Evolutionary conservation across 2,113 vertebrate genomes (phyloP).

Genomic region (Charina bottae): DNA sequence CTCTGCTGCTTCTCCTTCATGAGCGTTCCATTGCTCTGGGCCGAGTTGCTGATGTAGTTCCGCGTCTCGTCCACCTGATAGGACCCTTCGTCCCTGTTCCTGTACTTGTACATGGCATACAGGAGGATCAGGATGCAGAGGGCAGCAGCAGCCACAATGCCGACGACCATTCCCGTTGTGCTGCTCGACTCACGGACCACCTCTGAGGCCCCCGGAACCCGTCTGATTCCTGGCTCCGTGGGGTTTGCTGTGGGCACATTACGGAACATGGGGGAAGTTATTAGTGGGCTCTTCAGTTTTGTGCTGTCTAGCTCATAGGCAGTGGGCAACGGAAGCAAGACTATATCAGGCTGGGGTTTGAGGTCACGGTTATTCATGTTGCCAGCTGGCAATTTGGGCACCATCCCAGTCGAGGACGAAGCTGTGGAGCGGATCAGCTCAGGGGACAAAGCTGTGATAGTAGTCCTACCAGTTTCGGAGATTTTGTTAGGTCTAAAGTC

Average conservation of each 20-base stretch:
- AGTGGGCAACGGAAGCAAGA: constrained; percentile 98
- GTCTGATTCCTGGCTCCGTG: constrained; percentile 98
- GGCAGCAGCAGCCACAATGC: constrained; percentile 98
- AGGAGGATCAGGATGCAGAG: constrained; percentile 99
- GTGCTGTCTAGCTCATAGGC: constrained; percentile 99
- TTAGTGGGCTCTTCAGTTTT: constrained; percentile 97
- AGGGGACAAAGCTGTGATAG: constrained; percentile 92
- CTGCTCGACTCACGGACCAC: constrained; percentile 99
- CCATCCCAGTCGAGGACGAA: constrained; percentile 91
- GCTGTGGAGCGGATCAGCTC: constrained; percentile 97
- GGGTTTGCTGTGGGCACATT: constrained; percentile 99
- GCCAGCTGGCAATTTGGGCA: constrained; percentile 94
- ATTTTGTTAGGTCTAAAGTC: constrained; percentile 99
- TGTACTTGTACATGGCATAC: constrained; percentile 99
- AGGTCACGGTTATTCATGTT: constrained; percentile 98
- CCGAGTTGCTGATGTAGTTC: constrained; percentile 99
- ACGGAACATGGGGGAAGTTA: constrained; percentile 99
- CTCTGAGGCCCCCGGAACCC: constrained; percentile 98
- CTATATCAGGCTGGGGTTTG: constrained; percentile 97
- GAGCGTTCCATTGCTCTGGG: constrained; percentile 97
- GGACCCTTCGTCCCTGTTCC: constrained; percentile 99
- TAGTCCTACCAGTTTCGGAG: constrained; percentile 95
- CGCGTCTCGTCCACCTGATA: constrained; percentile 99
- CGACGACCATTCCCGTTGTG: constrained; percentile 99
- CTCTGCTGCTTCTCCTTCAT: constrained; percentile 97